Evolutionary conservation across 2,888 invertebrate species (phyloP).

Genomic region (Odontomyia ornata): DNA sequence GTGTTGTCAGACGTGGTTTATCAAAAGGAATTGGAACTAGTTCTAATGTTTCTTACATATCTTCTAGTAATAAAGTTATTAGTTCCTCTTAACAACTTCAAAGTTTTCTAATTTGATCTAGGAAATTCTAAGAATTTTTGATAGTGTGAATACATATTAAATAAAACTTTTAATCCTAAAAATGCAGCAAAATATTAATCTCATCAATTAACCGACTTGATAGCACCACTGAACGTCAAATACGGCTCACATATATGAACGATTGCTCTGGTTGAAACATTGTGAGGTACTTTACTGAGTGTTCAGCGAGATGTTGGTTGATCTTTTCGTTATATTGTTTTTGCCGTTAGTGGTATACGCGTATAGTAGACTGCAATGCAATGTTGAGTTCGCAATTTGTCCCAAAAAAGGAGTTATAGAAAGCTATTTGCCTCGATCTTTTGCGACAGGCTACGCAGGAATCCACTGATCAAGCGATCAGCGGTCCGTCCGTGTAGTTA

Average conservation of each 20-base stretch:
- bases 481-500: background rate
- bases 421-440: constrained; percentile 56
- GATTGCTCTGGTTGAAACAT: background rate
- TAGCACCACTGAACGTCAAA: background rate
- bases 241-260: too few relatives aligned
- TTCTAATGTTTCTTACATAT: background rate
- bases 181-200: too few relatives aligned
- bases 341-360: constrained; percentile 13
- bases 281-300: too few relatives aligned
- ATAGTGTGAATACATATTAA: too few relatives aligned
- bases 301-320: background rate
- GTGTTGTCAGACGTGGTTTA: background rate
- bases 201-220: background rate
- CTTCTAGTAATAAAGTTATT: too few relatives aligned
- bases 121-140: too few relatives aligned
- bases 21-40: background rate
- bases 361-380: constrained; percentile 33
- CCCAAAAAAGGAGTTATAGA: constrained; percentile 57
- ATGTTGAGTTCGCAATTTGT: constrained; percentile 53
- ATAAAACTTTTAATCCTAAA: too few relatives aligned
- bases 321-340: background rate
- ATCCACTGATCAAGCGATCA: constrained; percentile 40
- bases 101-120: too few relatives aligned
- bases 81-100: too few relatives aligned
- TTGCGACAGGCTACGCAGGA: constrained; percentile 50